Evolutionary conservation across 2,888 invertebrate genomes (phyloP).

Genomic region (Aplocera efformata): DNA sequence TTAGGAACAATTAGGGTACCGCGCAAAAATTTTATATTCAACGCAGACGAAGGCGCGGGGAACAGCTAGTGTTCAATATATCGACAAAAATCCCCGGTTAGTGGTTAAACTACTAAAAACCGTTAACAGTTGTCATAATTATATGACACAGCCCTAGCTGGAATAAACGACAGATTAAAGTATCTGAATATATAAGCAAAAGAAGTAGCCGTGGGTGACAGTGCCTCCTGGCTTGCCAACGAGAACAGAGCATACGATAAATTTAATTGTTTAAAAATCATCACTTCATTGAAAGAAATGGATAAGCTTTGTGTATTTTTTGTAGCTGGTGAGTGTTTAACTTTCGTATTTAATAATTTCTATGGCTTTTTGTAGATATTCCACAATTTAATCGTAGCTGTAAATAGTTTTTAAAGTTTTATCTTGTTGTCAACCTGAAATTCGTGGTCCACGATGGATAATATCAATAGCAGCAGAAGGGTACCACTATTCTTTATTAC

Average conservation of each 20-base stretch:
- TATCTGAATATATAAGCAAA: constrained; percentile 13
- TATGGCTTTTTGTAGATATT: constrained; percentile 2
- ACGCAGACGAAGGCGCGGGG: no score
- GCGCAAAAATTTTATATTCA: no score
- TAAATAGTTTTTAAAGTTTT: no score
- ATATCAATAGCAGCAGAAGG: no score
- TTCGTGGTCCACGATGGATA: no score
- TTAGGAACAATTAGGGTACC: no score
- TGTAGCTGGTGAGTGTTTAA: constrained; percentile 45
- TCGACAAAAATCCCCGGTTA: no score
- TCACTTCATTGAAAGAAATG: constrained; percentile 33
- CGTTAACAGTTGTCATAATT: neutral
- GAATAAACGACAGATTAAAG: constrained; percentile 8
- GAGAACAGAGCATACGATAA: constrained; percentile 14
- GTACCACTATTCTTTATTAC: no score
- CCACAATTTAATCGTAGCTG: no score
- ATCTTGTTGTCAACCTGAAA: no score
- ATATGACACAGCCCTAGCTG: constrained; percentile 6
- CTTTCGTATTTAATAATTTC: constrained; percentile 3
- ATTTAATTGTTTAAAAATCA: constrained; percentile 5
- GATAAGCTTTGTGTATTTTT: constrained; percentile 39
- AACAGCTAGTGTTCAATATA: no score
- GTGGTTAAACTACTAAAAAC: no score
- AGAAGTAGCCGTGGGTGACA: constrained; percentile 6
- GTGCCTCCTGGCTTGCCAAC: constrained; percentile 16